Conservation (phyloP, 92 coral and sea anemone genomes). For the Desmophyllum pertusum region DNA sequence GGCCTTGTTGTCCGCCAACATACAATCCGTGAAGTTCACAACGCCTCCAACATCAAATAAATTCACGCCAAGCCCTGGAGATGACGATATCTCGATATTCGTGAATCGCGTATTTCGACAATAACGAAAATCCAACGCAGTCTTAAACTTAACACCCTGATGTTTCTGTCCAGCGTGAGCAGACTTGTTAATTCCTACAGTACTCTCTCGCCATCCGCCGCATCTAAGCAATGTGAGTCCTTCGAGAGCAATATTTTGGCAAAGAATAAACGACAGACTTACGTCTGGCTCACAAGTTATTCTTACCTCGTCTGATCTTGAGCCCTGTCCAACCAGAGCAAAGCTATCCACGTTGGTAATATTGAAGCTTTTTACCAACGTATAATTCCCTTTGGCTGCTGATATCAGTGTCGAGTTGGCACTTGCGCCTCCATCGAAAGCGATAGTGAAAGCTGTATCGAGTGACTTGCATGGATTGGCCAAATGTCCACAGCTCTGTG, state of each 20-base stretch:
- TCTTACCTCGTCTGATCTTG: conserved; percentile 42
- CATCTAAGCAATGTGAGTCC: conserved; percentile 67
- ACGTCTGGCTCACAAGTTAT: conserved; percentile 63
- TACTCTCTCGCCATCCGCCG: conserved; percentile 83
- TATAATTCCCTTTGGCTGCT: conserved; percentile 67
- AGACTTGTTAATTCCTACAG: conserved; percentile 38
- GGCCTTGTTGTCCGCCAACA: conserved; percentile 60
- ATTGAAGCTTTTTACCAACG: conserved; percentile 58
- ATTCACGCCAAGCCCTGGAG: conserved; percentile 76
- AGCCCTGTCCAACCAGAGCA: conserved; percentile 68
- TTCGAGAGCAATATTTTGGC: conserved; percentile 68
- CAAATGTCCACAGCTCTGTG: conserved; percentile 17
- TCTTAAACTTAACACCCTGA: conserved; percentile 53
- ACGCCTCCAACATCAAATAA: conserved; percentile 67
- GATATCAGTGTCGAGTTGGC: conserved; percentile 64
- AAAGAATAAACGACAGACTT: conserved; percentile 73
- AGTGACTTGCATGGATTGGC: conserved; percentile 53
- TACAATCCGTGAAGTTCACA: conserved; percentile 49
- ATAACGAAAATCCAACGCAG: conserved; percentile 79
- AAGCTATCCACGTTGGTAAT: conserved; percentile 62
- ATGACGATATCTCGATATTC: conserved; percentile 42
- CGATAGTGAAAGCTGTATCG: conserved; percentile 30
- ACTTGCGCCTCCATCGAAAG: background rate
- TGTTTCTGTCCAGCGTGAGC: conserved; percentile 19
- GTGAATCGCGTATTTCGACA: conserved; percentile 65